phyloP scores from a whole-genome alignment of 2,888 invertebrate species.

The Gerosis bhagava region DNA sequence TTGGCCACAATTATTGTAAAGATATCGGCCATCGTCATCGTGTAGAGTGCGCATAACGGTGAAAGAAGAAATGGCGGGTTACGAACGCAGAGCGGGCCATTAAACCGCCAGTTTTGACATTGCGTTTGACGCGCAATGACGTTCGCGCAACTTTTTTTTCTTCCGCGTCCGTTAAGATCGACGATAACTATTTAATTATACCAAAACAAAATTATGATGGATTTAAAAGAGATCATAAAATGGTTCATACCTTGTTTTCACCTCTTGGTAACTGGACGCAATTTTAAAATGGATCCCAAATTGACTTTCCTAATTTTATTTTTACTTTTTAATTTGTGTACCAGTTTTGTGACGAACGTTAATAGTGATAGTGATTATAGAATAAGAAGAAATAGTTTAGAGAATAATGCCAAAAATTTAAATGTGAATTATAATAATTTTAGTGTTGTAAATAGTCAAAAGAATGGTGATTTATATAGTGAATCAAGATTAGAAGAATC shows the following conservation, averaged over 20 bases:
- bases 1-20: too few relatives aligned
- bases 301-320: constrained; percentile 54
- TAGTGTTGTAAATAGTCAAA: constrained; percentile 41
- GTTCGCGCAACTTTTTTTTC: constrained; percentile 33
- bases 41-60: constrained; percentile 40
- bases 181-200: too few relatives aligned
- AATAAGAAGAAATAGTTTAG: constrained; percentile 38
- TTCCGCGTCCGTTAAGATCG: constrained; percentile 21
- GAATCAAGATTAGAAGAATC: not conserved
- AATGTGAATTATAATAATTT: constrained; percentile 35
- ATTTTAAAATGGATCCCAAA: constrained; percentile 43
- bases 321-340: constrained; percentile 58
- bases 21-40: too few relatives aligned
- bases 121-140: constrained; percentile 52
- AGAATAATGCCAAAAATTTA: constrained; percentile 46
- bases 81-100: constrained; percentile 26
- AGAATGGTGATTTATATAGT: constrained; percentile 32
- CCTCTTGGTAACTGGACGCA: constrained; percentile 49
- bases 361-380: constrained; percentile 42
- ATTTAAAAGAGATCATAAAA: constrained; percentile 74
- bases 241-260: constrained; percentile 77
- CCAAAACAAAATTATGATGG: constrained; percentile 62
- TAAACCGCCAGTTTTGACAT: constrained; percentile 46
- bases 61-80: constrained; percentile 68
- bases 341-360: constrained; percentile 46